Percentiles rank a stretch among this genome's conserved stretches.
These are phyloP conservation scores for Nipponacmea schrenckii DNA, from an alignment of 2,888 invertebrate genomes.

Conservation along the genomic window DNA sequence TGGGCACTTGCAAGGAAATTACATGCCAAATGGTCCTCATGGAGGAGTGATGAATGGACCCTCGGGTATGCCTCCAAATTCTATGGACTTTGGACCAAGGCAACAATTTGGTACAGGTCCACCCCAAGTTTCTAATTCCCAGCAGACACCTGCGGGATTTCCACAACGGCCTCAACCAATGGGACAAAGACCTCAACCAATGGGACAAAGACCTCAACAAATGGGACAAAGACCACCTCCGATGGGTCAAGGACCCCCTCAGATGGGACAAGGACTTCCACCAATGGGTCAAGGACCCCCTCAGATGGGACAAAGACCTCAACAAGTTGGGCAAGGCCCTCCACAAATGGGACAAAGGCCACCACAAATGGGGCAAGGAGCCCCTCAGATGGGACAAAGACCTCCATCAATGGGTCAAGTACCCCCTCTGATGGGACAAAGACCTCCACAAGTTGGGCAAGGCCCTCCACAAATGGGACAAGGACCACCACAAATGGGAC, in stretches of 20 bases:
- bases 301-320: not conserved
- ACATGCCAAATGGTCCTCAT: not conserved
- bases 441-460: not conserved
- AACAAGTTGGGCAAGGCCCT: not conserved
- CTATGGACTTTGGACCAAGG: not conserved
- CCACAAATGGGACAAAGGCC: not conserved
- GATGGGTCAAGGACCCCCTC: constrained; percentile 4
- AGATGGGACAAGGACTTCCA: constrained; percentile 15
- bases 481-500: not conserved
- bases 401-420: not conserved
- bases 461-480: not conserved
- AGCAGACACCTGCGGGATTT: not conserved
- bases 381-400: not conserved
- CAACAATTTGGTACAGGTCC: not conserved
- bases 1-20: not conserved
- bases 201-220: not conserved
- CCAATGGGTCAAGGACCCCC: not conserved
- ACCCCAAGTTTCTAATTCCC: not conserved
- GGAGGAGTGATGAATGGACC: not conserved
- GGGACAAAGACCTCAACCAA: not conserved
- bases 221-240: constrained; percentile 10
- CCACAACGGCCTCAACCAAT: constrained; percentile 1
- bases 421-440: constrained; percentile 6
- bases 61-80: not conserved
- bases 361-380: not conserved